Conservation (phyloP, 30 jellyfish, hydroid and myxozoan genomes). For the Turritopsis rubra region DNA sequence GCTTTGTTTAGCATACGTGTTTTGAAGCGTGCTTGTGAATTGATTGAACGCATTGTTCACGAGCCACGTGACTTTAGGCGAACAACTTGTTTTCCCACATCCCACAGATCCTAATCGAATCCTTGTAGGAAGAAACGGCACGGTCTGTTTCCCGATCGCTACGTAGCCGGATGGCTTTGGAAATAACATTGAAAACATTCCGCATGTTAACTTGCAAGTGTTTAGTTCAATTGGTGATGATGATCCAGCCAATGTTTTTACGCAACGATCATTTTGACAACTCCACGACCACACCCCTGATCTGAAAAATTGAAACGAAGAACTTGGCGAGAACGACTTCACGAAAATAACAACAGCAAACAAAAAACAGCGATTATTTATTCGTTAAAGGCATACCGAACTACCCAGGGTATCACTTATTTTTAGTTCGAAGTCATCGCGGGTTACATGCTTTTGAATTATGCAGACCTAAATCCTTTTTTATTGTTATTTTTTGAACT, state of each 20-base stretch:
- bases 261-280: constrained; percentile 28
- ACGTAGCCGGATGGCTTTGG: constrained; percentile 73
- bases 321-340: neutral
- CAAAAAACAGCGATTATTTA: no score
- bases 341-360: no score
- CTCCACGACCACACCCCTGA: constrained; percentile 33
- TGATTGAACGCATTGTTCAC: constrained; percentile 15
- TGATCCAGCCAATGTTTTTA: neutral
- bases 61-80: neutral
- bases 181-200: constrained; percentile 52
- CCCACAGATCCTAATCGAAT: neutral
- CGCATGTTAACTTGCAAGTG: constrained; percentile 69
- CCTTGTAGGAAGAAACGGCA: constrained; percentile 38
- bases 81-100: constrained; percentile 2
- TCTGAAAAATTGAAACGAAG: neutral
- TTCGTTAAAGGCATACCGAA: no score
- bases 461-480: no score
- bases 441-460: no score
- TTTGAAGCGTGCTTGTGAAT: constrained; percentile 17
- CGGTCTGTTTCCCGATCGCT: constrained; percentile 54
- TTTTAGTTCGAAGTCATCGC: no score
- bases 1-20: constrained; percentile 5
- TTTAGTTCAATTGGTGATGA: constrained; percentile 29
- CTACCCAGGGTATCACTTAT: no score
- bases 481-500: no score